A percentile compares a stretch with the other conserved stretches of the same genome.
These are phyloP conservation scores for Cygnus buccinator DNA, from an alignment of 2,113 vertebrate species.

Conservation along the genomic window DNA sequence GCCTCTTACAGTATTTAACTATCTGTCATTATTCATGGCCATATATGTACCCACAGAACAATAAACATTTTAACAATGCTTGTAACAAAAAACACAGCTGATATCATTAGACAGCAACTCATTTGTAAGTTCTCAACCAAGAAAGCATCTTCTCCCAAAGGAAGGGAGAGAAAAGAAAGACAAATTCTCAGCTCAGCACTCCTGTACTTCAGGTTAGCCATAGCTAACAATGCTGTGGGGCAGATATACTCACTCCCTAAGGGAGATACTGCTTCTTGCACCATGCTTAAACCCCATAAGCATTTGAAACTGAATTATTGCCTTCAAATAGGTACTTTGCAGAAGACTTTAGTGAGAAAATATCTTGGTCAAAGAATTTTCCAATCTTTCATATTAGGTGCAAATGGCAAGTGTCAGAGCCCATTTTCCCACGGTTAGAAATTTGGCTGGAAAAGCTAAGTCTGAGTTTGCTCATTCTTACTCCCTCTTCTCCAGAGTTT, in stretches of 20 bases:
- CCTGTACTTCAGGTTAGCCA: slow-evolving; percentile 32
- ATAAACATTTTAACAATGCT: slow-evolving; percentile 22
- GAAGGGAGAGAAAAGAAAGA: slow-evolving; percentile 41
- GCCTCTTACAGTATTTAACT: slow-evolving; percentile 15
- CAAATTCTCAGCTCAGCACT: slow-evolving; percentile 60
- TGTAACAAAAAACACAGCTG: slow-evolving; percentile 41
- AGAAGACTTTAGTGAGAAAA: not conserved
- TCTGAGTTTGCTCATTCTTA: slow-evolving; percentile 58
- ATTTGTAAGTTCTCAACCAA: slow-evolving; percentile 50
- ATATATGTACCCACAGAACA: slow-evolving; percentile 28
- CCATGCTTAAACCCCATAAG: slow-evolving; percentile 31
- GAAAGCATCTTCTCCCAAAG: slow-evolving; percentile 50
- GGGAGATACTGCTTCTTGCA: slow-evolving; percentile 16
- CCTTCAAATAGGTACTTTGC: not conserved
- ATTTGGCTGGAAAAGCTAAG: slow-evolving; percentile 41
- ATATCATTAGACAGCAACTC: slow-evolving; percentile 51
- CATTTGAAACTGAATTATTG: slow-evolving; percentile 34
- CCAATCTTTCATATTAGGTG: slow-evolving; percentile 19
- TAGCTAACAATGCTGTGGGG: not conserved
- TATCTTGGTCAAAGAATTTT: slow-evolving; percentile 20
- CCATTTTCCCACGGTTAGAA: not conserved
- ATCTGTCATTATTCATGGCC: slow-evolving; percentile 13
- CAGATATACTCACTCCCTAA: not conserved
- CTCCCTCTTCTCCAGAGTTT: slow-evolving; percentile 38
- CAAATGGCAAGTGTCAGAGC: not conserved